Evolutionary conservation across 2,797 vertebrate genomes (phyloP).

Genomic region (Mus caroli): DNA sequence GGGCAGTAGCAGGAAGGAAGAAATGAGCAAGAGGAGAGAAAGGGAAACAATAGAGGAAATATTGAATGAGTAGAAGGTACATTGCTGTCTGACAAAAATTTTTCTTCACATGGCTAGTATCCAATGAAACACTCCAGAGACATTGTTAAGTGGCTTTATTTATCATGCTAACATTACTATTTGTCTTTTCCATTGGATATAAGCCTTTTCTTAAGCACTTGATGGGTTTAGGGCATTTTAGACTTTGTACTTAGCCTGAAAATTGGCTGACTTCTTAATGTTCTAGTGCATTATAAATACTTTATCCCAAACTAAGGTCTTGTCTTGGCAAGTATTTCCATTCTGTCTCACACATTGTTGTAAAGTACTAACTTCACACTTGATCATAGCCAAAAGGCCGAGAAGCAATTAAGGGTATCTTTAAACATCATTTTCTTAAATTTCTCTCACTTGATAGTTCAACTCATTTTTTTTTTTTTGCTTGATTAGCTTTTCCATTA

Average conservation of each 20-base stretch:
- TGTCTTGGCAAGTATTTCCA: not conserved
- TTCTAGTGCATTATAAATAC: not conserved
- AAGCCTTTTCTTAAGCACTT: not conserved
- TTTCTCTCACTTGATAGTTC: not conserved
- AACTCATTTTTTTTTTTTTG: not conserved
- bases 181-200: not conserved
- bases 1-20: too few relatives aligned
- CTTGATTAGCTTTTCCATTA: not conserved
- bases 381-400: too few relatives aligned
- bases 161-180: not conserved
- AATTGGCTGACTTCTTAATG: not conserved
- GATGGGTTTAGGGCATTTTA: not conserved
- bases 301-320: not conserved
- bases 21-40: fast-evolving
- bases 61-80: not conserved
- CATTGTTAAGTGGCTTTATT: not conserved
- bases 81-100: not conserved
- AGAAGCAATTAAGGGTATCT: too few relatives aligned
- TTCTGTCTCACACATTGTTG: not conserved
- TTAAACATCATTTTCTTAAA: not conserved
- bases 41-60: fast-evolving
- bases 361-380: not conserved
- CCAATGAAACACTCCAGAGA: not conserved
- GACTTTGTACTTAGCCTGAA: not conserved
- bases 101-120: not conserved